Percentiles rank a stretch among this genome's conserved stretches.
phyloP scores from a whole-genome alignment of 1,140 invertebrate species.

The Sminthurides bifidus region DNA sequence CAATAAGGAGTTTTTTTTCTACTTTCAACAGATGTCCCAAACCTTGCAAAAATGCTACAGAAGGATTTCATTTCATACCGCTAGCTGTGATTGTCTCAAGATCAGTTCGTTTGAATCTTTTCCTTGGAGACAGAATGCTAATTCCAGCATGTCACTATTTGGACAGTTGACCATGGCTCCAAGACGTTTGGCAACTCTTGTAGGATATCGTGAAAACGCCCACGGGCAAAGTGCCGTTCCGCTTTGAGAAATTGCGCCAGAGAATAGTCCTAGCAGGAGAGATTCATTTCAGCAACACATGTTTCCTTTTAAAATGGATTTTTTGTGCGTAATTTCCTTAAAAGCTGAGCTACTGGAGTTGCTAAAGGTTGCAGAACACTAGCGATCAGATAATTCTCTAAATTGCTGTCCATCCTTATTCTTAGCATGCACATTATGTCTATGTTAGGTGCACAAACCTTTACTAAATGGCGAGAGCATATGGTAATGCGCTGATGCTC shows the following conservation, averaged over 20 bases:
- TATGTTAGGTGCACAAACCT: not conserved
- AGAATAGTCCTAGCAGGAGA: conserved; percentile 12
- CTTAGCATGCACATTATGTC: not conserved
- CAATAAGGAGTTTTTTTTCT: not conserved
- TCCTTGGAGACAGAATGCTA: conserved; percentile 5
- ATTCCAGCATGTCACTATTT: conserved; percentile 12
- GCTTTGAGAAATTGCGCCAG: conserved; percentile 13
- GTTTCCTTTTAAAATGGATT: not conserved
- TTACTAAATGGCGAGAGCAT: conserved; percentile 5
- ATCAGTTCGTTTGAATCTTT: conserved; percentile 12
- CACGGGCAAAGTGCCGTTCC: conserved; percentile 16
- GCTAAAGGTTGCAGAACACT: not conserved
- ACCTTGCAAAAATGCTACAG: not conserved
- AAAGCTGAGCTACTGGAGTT: not conserved
- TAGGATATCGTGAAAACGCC: conserved; percentile 15
- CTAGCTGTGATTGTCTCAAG: not conserved
- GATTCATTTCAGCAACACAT: not conserved
- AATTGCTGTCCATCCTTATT: not conserved
- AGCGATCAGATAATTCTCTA: not conserved
- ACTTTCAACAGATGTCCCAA: not conserved
- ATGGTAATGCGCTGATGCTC: conserved; percentile 17
- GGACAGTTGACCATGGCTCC: conserved; percentile 12
- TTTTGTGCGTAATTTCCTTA: not conserved
- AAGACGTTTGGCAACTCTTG: conserved; percentile 5
- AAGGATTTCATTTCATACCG: not conserved